phyloP scores from a whole-genome alignment of 2,888 invertebrate genomes.

The Pyrgus malvae region DNA sequence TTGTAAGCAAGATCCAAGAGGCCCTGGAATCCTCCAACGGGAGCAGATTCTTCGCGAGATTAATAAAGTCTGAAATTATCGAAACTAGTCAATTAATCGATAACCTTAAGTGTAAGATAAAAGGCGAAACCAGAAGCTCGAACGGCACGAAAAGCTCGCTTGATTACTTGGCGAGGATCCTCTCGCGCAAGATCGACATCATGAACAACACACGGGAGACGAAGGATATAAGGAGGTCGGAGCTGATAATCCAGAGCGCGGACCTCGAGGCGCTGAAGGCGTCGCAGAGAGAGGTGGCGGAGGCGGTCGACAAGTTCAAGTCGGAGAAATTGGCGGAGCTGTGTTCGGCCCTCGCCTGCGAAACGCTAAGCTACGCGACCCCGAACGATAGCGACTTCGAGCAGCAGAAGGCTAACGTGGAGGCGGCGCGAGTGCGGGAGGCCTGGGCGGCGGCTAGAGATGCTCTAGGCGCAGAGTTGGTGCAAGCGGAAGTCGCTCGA shows the following conservation, averaged over 20 bases:
- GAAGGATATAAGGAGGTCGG: slow-evolving; percentile 52
- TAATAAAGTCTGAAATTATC: slow-evolving; percentile 85
- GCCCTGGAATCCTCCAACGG: slow-evolving; percentile 83
- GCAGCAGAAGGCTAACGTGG: slow-evolving; percentile 65
- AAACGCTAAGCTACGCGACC: slow-evolving; percentile 83
- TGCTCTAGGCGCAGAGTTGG: slow-evolving; percentile 87
- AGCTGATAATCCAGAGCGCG: slow-evolving; percentile 66
- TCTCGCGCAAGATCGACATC: slow-evolving; percentile 86
- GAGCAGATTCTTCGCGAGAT: slow-evolving; percentile 81
- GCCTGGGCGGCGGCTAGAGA: slow-evolving; percentile 90
- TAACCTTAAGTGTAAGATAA: slow-evolving; percentile 85
- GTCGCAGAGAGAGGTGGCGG: slow-evolving; percentile 83
- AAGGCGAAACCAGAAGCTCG: slow-evolving; percentile 73
- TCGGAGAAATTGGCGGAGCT: slow-evolving; percentile 85
- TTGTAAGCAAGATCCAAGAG: slow-evolving; percentile 86
- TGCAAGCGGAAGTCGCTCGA: slow-evolving; percentile 89
- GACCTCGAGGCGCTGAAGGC: slow-evolving; percentile 77
- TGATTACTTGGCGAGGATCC: slow-evolving; percentile 88
- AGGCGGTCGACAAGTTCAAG: slow-evolving; percentile 84
- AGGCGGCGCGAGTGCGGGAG: slow-evolving; percentile 86
- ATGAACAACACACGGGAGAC: slow-evolving; percentile 52
- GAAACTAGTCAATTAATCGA: slow-evolving; percentile 90
- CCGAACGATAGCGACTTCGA: slow-evolving; percentile 70
- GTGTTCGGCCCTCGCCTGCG: slow-evolving; percentile 86
- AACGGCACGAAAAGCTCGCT: slow-evolving; percentile 72